Conservation (phyloP, 1,140 invertebrate genomes). For the Drosophila serrata region DNA sequence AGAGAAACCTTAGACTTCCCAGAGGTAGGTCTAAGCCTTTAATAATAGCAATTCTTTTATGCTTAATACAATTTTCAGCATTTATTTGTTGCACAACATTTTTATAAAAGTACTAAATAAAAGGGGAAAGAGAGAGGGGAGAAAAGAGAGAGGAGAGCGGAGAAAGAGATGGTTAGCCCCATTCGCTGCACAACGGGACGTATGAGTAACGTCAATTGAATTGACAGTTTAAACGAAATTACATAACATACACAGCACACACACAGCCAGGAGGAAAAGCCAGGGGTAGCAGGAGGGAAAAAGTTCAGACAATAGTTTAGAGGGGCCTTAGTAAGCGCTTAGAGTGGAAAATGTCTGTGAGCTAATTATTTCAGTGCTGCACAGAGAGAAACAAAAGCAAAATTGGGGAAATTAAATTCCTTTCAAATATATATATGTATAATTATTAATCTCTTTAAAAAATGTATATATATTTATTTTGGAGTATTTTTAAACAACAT, state of each 20-base stretch:
- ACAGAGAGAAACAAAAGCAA: conserved; percentile 4
- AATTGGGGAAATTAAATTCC: conserved; percentile 3
- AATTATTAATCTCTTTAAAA: background rate
- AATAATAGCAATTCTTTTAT: conserved; percentile 2
- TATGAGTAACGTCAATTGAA: conserved; percentile 81
- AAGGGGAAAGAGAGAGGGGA: background rate
- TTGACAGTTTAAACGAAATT: conserved; percentile 79
- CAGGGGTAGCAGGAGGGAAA: background rate
- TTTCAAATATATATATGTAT: background rate
- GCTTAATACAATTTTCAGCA: conserved; percentile 20
- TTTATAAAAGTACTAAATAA: conserved; percentile 23
- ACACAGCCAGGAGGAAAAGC: background rate
- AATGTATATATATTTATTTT: background rate
- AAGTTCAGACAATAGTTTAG: conserved; percentile 27
- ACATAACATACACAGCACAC: conserved; percentile 47
- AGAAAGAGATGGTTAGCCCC: conserved; percentile 6
- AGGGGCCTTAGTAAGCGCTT: conserved; percentile 69
- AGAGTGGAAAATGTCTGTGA: conserved; percentile 68
- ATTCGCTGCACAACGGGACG: conserved; percentile 73
- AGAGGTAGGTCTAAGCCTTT: too few species aligned
- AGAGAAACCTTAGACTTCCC: background rate
- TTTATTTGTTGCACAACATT: conserved; percentile 32
- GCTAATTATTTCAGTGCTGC: conserved; percentile 61
- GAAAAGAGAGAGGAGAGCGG: background rate
- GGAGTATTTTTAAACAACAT: too few species aligned